A percentile compares a stretch with the other conserved stretches of the same genome.
phyloP scores from a whole-genome alignment of 2,888 invertebrate genomes.

The Ectemnius cavifrons region DNA sequence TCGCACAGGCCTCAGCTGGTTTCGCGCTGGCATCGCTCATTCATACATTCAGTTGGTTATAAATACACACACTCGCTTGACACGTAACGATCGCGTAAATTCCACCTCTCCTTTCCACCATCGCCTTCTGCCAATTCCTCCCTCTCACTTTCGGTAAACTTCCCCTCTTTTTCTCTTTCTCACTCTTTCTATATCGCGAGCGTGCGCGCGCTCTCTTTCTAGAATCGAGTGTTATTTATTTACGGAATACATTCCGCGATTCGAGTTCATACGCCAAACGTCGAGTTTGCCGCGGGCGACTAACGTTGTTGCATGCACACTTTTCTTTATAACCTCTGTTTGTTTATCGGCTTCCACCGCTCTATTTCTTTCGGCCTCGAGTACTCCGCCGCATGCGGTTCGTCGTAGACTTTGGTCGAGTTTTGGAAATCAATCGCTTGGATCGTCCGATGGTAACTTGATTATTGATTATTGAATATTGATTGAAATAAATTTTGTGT shows the following conservation, averaged over 20 bases:
- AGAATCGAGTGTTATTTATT: conserved; percentile 65
- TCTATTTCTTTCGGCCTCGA: no score
- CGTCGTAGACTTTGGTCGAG: no score
- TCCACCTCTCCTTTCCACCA: conserved; percentile 3
- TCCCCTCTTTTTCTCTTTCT: conserved; percentile 3
- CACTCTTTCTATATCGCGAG: no score
- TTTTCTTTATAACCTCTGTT: conserved; percentile 24
- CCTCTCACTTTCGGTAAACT: conserved; percentile 32
- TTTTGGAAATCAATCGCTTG: no score
- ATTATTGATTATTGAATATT: no score
- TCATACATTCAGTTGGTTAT: conserved; percentile 49
- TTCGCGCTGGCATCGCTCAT: conserved; percentile 50
- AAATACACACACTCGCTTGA: conserved; percentile 42
- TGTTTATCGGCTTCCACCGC: conserved; percentile 36
- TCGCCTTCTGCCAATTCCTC: conserved; percentile 20
- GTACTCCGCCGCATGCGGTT: no score
- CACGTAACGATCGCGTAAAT: conserved; percentile 54
- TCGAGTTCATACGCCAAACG: conserved; percentile 53
- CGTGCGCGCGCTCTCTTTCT: no score
- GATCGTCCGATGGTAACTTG: no score
- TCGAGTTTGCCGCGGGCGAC: no score
- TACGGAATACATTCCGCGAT: conserved; percentile 65
- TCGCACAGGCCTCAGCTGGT: conserved; percentile 18
- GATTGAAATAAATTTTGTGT: no score
- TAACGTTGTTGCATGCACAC: conserved; percentile 28